Evolutionary conservation across 1,140 invertebrate genomes (phyloP).

Genomic region (Colletes latitarsis): DNA sequence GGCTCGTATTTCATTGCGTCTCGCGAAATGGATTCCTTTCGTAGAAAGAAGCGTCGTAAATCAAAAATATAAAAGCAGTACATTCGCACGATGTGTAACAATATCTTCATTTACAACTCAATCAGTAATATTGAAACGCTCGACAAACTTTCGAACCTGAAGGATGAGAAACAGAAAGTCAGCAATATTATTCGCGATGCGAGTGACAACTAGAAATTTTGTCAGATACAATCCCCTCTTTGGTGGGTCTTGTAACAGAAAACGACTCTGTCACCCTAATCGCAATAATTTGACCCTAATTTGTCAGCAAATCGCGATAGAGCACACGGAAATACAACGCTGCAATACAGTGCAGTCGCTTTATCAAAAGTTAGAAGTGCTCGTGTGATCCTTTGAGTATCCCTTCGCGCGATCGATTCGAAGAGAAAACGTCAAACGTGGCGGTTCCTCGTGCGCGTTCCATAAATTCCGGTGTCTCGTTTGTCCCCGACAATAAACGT

Average conservation of each 20-base stretch:
- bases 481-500: constrained; percentile 31
- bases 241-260: no score
- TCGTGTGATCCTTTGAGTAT: no score
- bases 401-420: neutral
- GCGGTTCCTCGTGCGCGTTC: neutral
- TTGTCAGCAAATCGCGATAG: no score
- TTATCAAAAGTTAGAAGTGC: neutral
- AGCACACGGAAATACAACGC: no score
- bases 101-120: constrained; percentile 31
- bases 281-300: no score
- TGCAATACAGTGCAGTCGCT: no score
- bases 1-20: constrained; percentile 39
- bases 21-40: constrained; percentile 30
- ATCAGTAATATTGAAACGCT: neutral
- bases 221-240: no score
- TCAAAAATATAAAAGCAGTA: constrained; percentile 26
- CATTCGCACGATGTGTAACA: neutral
- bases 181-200: neutral
- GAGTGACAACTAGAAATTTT: no score
- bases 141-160: neutral
- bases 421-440: constrained; percentile 13
- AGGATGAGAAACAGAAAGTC: neutral
- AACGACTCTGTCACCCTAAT: no score
- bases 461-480: constrained; percentile 43
- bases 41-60: constrained; percentile 38